Evolutionary conservation across 2,797 vertebrate species (phyloP).

Genomic region (Glossophaga mutica): DNA sequence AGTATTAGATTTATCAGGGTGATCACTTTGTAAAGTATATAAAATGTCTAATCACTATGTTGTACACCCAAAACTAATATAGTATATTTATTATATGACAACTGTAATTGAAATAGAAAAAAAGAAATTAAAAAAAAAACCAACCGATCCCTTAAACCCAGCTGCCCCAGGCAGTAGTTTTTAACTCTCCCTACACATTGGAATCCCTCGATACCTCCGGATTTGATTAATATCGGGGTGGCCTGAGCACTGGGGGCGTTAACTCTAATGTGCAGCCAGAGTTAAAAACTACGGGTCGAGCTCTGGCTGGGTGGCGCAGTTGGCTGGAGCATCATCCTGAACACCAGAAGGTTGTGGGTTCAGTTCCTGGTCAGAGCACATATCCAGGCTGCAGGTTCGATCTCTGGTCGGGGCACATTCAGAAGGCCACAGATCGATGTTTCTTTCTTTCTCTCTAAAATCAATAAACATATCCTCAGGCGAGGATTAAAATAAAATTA

Average conservation of each 20-base stretch:
- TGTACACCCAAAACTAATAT: neutral
- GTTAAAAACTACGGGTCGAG: neutral
- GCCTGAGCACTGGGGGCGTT: neutral
- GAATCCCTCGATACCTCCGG: neutral
- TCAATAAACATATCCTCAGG: neutral
- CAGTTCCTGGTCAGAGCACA: no score
- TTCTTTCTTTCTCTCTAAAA: no score
- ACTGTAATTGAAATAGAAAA: neutral
- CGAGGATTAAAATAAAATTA: neutral
- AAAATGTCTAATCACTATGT: neutral
- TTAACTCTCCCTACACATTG: neutral
- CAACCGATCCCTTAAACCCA: neutral
- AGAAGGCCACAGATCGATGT: no score
- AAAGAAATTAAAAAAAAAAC: neutral
- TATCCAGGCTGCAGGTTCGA: no score
- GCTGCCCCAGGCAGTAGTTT: neutral
- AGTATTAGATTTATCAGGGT: neutral
- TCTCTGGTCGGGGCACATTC: neutral
- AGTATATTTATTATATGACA: neutral
- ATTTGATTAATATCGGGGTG: neutral
- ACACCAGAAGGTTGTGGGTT: no score
- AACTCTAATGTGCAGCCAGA: neutral
- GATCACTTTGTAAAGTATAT: neutral
- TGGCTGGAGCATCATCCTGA: no score
- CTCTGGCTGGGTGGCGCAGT: neutral